Evolutionary conservation across 2,888 invertebrate species (phyloP).

Genomic region (Palloptera scutellata): DNA sequence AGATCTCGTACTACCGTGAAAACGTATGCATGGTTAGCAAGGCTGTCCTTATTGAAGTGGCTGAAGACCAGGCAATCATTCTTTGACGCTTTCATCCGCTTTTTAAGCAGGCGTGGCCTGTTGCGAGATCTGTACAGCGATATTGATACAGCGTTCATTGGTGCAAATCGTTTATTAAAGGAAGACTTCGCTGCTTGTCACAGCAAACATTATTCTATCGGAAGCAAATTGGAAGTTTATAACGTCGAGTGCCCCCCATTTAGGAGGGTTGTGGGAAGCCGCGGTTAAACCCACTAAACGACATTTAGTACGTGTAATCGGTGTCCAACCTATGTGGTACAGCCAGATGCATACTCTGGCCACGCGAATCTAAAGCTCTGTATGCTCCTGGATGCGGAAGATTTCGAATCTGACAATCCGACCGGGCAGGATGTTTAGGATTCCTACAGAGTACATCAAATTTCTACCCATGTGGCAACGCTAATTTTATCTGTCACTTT

Average conservation of each 20-base stretch:
- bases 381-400: not conserved
- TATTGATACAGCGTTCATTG: conserved; percentile 9
- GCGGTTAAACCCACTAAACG: not conserved
- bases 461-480: too few relatives aligned
- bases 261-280: too few relatives aligned
- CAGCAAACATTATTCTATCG: conserved; percentile 3
- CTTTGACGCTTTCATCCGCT: not conserved
- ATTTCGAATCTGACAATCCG: conserved; percentile 1
- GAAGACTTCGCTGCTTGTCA: conserved; percentile 12
- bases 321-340: too few relatives aligned
- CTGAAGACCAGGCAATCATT: not conserved
- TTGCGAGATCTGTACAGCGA: conserved; percentile 22
- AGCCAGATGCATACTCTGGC: not conserved
- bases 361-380: not conserved
- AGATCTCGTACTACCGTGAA: not conserved
- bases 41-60: not conserved
- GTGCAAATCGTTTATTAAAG: too few relatives aligned
- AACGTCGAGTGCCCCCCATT: conserved; percentile 21
- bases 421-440: conserved; percentile 17
- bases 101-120: not conserved
- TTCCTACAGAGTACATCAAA: too few relatives aligned
- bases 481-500: too few relatives aligned
- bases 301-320: not conserved
- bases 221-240: conserved; percentile 20
- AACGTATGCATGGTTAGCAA: not conserved